Conservation (phyloP, 2,888 invertebrate species). For the Myopa tessellatipennis region DNA sequence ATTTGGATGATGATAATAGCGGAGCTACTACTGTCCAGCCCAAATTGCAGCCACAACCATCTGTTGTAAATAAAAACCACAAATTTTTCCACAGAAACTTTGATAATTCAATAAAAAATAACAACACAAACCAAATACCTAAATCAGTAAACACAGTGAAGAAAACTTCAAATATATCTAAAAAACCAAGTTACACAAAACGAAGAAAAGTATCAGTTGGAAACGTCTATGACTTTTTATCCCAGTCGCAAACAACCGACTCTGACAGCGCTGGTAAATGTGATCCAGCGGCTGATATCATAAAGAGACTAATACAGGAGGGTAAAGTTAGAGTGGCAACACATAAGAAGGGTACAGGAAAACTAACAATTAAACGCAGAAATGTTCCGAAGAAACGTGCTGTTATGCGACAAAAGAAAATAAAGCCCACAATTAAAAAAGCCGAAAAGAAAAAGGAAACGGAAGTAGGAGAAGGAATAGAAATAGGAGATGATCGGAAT, state of each 20-base stretch:
- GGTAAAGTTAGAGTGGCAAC: constrained; percentile 71
- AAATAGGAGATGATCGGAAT: constrained; percentile 3
- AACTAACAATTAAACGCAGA: constrained; percentile 44
- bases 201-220: constrained; percentile 25
- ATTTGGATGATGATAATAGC: background rate
- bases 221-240: constrained; percentile 60
- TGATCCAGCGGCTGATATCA: constrained; percentile 61
- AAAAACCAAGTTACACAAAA: background rate
- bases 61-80: constrained; percentile 14
- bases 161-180: constrained; percentile 24
- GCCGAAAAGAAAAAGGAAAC: background rate
- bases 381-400: constrained; percentile 24
- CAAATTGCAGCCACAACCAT: background rate
- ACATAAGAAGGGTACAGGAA: constrained; percentile 68
- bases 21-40: background rate
- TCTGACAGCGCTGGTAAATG: constrained; percentile 45
- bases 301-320: constrained; percentile 68
- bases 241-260: constrained; percentile 59
- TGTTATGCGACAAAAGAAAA: background rate
- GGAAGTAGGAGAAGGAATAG: background rate
- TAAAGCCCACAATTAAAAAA: constrained; percentile 3
- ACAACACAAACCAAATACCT: too few species aligned
- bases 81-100: constrained; percentile 47
- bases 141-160: background rate
- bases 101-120: background rate